Conservation (phyloP, 2,888 invertebrate genomes). For the Electrophaes corylata region DNA sequence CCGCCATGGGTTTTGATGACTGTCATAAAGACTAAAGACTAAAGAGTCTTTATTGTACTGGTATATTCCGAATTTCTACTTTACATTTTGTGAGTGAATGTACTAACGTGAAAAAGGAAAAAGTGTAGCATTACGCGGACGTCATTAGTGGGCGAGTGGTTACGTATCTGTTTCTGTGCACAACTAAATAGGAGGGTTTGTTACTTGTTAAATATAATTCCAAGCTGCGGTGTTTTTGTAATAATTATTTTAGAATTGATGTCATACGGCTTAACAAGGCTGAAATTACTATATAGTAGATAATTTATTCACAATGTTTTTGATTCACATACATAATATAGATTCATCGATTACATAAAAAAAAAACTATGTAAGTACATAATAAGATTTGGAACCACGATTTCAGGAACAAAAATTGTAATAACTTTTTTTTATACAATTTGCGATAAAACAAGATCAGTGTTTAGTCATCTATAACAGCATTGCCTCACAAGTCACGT, state of each 20-base stretch:
- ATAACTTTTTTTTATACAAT: too few relatives aligned
- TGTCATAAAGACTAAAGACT: background rate
- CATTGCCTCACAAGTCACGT: too few relatives aligned
- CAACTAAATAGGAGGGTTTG: constrained; percentile 14
- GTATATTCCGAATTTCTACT: background rate
- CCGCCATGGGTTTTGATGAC: background rate
- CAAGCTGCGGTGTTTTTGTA: background rate
- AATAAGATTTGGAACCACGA: too few relatives aligned
- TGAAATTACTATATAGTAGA: too few relatives aligned
- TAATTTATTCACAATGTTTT: too few relatives aligned
- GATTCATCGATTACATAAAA: too few relatives aligned
- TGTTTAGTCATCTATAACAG: too few relatives aligned
- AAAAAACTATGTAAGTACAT: too few relatives aligned
- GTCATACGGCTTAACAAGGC: too few relatives aligned
- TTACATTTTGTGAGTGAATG: background rate
- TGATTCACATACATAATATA: too few relatives aligned
- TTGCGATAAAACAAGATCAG: too few relatives aligned
- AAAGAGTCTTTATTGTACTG: background rate
- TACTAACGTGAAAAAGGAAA: constrained; percentile 38
- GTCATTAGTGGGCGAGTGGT: constrained; percentile 40
- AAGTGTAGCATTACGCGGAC: constrained; percentile 43
- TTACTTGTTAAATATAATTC: constrained; percentile 16
- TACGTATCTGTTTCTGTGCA: constrained; percentile 29
- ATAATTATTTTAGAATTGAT: background rate
- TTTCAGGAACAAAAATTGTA: too few relatives aligned